Conservation (phyloP, 2,797 vertebrate genomes). For the Merluccius polli region DNA sequence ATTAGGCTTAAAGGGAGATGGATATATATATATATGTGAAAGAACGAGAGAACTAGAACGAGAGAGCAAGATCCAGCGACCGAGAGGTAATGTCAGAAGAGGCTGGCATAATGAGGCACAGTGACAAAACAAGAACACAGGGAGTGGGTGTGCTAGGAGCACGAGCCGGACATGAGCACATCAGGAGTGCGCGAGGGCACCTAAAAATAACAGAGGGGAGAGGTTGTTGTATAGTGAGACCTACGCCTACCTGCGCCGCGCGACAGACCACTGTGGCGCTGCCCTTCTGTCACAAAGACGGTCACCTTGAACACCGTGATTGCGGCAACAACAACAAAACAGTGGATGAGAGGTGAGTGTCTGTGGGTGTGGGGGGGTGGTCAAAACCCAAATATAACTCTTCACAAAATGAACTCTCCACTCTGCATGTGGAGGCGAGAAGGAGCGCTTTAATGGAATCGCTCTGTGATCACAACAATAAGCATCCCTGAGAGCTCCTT, state of each 20-base stretch:
- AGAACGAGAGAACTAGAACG: not conserved
- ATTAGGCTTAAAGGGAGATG: not conserved
- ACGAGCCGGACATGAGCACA: too few relatives aligned
- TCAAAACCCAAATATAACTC: not conserved
- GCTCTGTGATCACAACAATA: not conserved
- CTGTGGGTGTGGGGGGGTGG: not conserved
- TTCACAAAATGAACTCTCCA: not conserved
- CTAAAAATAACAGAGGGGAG: too few relatives aligned
- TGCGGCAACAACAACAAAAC: not conserved
- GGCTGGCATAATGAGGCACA: too few relatives aligned
- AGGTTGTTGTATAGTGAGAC: not conserved
- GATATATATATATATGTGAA: not conserved
- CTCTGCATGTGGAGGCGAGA: too few relatives aligned
- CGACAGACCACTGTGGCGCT: not conserved
- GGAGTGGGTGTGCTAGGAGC: conserved; percentile 10
- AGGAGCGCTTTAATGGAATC: not conserved
- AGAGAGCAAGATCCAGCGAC: not conserved
- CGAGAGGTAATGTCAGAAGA: not conserved
- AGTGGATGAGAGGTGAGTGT: not conserved
- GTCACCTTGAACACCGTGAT: not conserved
- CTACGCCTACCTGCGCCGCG: too few relatives aligned
- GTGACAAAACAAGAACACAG: not conserved
- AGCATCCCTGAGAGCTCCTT: not conserved
- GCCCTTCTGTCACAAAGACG: not conserved
- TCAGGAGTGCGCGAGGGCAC: too few relatives aligned